Evolutionary conservation across 2,888 invertebrate genomes (phyloP), one percentile per base, ranked within the genome.

Genomic region (Odontocerum albicorne): DNA sequence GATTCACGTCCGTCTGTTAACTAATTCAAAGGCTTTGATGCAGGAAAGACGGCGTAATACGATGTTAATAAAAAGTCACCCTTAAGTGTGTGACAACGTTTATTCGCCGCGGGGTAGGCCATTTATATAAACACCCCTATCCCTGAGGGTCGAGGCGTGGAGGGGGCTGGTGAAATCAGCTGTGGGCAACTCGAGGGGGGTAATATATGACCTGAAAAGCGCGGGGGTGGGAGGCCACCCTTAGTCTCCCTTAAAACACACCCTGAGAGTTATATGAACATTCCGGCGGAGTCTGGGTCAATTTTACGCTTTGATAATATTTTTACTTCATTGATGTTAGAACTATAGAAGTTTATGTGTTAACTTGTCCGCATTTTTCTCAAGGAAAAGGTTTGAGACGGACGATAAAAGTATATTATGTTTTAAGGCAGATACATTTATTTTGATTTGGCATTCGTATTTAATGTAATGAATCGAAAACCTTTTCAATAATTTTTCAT

Each of bases 161-260:
- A 40, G 22, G 46, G 55, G 54, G 55, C 55, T 51, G 59, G 52
- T 52, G 59, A 59, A 59, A 59, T 59, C 59, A 55, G 55, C 53
- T 55, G 55, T 38, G 51, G 49, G 57, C 53, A 44, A 50, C 56
- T 19, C 33, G 20, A 40, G 20, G 53, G 45, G 39, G 49, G 50
- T 50, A 38, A 50, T 50, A 42, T 46, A 46, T 46, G 35, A 21
- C 10, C 21, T 35, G 21, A 33, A 35, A 46, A 16, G 46, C 20
- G 21, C 20, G 45, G 45, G 45, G 45, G 19, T 45, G 15, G 27
- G 27, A 27, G 10, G 27, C 6, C 27, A 7, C 27, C 6, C 27
- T 7, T 10, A 10, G 6, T 4, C 27, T 4, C 4, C 10, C 10
- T 27, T 27, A 27, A 27, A n/a, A n/a, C n/a, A n/a, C n/a, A n/a